These are phyloP conservation scores for Proisotoma minuta DNA, from an alignment of 2,888 invertebrate species.

Conservation along the genomic window DNA sequence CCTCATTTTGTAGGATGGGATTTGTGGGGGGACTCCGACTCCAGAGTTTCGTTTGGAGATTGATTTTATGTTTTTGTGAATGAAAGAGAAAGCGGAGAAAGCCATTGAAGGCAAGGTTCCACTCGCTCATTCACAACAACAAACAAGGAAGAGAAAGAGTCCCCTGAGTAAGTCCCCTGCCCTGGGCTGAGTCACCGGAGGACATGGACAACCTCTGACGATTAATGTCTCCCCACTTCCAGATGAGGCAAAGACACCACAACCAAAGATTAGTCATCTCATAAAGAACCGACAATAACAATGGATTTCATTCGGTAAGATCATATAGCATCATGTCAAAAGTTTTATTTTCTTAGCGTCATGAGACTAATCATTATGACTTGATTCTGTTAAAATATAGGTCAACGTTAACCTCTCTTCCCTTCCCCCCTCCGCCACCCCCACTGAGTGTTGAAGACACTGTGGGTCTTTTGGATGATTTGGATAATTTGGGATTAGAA, in stretches of 20 bases:
- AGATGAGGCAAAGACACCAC: no score
- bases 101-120: background rate
- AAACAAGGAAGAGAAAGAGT: no score
- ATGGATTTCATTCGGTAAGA: conserved; percentile 41
- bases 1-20: no score
- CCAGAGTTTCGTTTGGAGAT: no score
- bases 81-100: background rate
- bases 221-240: no score
- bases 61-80: conserved; percentile 5
- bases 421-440: conserved; percentile 45
- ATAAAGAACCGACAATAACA: background rate
- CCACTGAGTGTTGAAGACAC: conserved; percentile 44
- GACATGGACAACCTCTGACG: no score
- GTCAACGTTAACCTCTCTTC: conserved; percentile 45
- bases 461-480: conserved; percentile 38
- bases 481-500: conserved; percentile 44
- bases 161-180: no score
- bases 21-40: no score
- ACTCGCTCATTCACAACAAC: background rate
- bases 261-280: no score
- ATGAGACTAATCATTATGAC: background rate
- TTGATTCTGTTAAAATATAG: conserved; percentile 19
- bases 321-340: background rate
- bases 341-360: background rate
- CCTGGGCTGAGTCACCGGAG: no score